Evolutionary conservation across 2,888 invertebrate genomes (phyloP).

Genomic region (Noctua pronuba): DNA sequence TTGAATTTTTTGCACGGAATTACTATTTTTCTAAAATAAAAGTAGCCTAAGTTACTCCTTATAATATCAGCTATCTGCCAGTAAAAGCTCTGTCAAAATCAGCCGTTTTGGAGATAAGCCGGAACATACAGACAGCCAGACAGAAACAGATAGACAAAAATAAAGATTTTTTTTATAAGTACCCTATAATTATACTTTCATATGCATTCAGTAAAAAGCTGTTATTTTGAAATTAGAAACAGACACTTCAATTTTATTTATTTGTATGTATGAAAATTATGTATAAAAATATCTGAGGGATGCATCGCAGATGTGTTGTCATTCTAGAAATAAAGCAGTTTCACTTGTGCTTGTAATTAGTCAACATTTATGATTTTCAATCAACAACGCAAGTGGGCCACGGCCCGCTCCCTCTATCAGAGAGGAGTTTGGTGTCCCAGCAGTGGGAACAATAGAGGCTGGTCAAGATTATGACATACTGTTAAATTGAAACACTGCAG

Average conservation of each 20-base stretch:
- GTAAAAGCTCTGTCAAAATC: background rate
- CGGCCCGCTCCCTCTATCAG: background rate
- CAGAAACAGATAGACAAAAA: too few relatives aligned
- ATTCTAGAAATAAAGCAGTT: too few relatives aligned
- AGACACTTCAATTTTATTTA: background rate
- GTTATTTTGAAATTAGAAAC: background rate
- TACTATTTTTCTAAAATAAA: background rate
- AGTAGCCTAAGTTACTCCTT: background rate
- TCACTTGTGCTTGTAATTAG: background rate
- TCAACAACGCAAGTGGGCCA: background rate
- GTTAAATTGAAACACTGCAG: background rate
- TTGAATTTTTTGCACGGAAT: background rate
- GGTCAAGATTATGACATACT: background rate
- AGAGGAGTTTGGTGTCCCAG: background rate
- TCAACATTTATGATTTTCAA: background rate
- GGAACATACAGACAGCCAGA: too few relatives aligned
- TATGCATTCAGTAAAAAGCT: background rate
- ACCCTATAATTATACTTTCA: too few relatives aligned
- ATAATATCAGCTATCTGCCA: background rate
- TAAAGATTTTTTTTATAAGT: too few relatives aligned
- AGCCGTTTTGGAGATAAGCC: background rate
- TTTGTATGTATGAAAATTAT: background rate
- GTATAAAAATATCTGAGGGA: too few relatives aligned
- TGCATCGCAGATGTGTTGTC: background rate
- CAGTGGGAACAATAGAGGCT: background rate